Percentiles rank a stretch among this genome's conserved stretches.
Conservation (phyloP, 2,888 invertebrate genomes). For the Megaustenia siamemsis region DNA sequence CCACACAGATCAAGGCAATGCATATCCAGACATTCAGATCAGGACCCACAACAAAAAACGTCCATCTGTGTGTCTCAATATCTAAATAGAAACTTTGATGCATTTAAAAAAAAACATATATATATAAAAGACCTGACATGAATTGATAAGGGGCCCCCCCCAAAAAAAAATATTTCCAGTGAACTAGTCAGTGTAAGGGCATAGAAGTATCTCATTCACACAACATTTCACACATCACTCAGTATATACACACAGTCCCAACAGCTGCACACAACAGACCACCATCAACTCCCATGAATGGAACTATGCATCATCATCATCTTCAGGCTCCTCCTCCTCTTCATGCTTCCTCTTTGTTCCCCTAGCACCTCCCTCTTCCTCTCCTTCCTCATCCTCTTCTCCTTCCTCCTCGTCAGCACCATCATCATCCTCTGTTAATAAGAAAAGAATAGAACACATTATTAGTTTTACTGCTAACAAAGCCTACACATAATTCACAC, state of each 20-base stretch:
- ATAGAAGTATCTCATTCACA: not conserved
- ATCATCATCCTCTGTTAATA: constrained; percentile 42
- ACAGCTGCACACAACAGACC: constrained; percentile 6
- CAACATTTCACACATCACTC: not conserved
- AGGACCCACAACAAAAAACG: no score
- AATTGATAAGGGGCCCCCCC: no score
- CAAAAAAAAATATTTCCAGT: no score
- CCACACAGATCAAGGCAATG: no score
- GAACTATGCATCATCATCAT: constrained; percentile 47
- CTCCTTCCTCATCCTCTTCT: constrained; percentile 46
- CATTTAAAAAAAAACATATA: no score
- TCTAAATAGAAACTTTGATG: no score
- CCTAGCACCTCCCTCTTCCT: constrained; percentile 38
- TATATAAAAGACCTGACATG: no score
- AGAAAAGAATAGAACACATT: not conserved
- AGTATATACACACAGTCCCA: constrained; percentile 28
- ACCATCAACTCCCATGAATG: not conserved
- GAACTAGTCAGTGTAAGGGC: no score
- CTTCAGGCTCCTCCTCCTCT: constrained; percentile 45
- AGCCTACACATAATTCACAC: no score
- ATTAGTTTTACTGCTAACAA: no score
- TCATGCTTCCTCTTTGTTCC: constrained; percentile 47
- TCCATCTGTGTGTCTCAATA: no score
- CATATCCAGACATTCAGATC: no score
- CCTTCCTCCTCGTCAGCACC: constrained; percentile 49